Conservation (phyloP, 2,888 invertebrate species). For the Linnaemya tessellans region DNA sequence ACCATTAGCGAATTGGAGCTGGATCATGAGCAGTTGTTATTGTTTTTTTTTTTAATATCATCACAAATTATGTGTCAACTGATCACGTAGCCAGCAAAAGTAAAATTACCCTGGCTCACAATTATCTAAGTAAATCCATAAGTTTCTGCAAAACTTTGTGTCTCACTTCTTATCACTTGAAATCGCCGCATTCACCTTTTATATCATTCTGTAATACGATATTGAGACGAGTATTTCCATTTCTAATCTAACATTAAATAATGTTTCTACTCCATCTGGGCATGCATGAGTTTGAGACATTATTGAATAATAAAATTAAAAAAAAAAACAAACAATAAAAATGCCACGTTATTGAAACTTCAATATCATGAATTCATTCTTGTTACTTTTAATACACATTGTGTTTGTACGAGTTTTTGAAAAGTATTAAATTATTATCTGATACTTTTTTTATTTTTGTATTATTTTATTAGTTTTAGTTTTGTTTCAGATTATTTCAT, state of each 20-base stretch:
- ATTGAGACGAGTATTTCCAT: background rate
- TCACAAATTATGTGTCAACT: constrained; percentile 15
- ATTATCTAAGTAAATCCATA: background rate
- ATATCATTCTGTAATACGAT: constrained; percentile 12
- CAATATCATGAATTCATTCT: constrained; percentile 66
- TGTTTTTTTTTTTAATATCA: background rate
- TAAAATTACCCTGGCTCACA: background rate
- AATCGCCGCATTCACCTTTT: constrained; percentile 12
- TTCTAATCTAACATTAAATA: background rate
- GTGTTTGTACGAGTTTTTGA: background rate
- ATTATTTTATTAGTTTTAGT: background rate
- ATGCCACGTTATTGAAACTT: constrained; percentile 65
- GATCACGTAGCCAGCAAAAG: constrained; percentile 31
- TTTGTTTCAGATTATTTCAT: constrained; percentile 47
- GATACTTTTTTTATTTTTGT: constrained; percentile 1
- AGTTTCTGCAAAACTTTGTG: too few relatives aligned
- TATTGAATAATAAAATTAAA: background rate
- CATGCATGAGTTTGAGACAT: constrained; percentile 28
- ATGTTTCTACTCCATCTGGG: background rate
- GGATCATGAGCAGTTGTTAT: background rate
- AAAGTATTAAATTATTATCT: constrained; percentile 48
- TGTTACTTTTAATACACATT: constrained; percentile 35
- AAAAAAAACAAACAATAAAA: constrained; percentile 14
- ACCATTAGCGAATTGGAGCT: background rate
- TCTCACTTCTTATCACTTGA: constrained; percentile 23